These are phyloP conservation scores for Chloroclysta siterata DNA, from an alignment of 2,888 invertebrate species.

Conservation along the genomic window DNA sequence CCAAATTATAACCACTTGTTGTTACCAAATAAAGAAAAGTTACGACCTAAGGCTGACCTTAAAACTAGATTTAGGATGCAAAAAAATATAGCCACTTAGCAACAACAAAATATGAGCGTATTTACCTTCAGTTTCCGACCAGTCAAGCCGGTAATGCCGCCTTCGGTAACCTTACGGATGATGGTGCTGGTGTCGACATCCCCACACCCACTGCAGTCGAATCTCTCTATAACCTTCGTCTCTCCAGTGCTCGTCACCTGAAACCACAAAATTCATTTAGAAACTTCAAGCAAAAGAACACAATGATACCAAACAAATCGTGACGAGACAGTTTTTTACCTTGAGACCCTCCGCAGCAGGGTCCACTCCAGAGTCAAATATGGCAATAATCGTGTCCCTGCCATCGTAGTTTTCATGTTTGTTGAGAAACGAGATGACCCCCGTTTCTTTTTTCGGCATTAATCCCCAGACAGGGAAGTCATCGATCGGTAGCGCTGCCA, in stretches of 20 bases:
- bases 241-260: constrained; percentile 95
- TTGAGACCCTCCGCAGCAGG: constrained; percentile 97
- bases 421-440: constrained; percentile 92
- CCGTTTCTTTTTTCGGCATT: constrained; percentile 97
- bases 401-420: constrained; percentile 97
- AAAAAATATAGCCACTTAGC: constrained; percentile 15
- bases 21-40: constrained; percentile 7
- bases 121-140: constrained; percentile 94
- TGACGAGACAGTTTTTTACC: constrained; percentile 87
- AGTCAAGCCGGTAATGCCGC: constrained; percentile 92
- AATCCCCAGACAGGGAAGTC: constrained; percentile 94
- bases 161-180: constrained; percentile 84
- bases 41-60: constrained; percentile 30
- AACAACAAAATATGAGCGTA: constrained; percentile 21
- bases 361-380: constrained; percentile 99
- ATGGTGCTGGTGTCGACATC: constrained; percentile 95
- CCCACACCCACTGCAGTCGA: constrained; percentile 98
- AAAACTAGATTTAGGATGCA: constrained; percentile 18
- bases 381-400: constrained; percentile 95
- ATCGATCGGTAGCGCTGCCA: constrained; percentile 84
- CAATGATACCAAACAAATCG: constrained; percentile 67
- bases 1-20: constrained; percentile 8
- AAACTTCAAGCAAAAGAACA: constrained; percentile 45
- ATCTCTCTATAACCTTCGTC: constrained; percentile 96
- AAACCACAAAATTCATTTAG: constrained; percentile 43